Evolutionary conservation across 1,140 invertebrate species (phyloP).

Genomic region (Rhopalosiphum maidis): DNA sequence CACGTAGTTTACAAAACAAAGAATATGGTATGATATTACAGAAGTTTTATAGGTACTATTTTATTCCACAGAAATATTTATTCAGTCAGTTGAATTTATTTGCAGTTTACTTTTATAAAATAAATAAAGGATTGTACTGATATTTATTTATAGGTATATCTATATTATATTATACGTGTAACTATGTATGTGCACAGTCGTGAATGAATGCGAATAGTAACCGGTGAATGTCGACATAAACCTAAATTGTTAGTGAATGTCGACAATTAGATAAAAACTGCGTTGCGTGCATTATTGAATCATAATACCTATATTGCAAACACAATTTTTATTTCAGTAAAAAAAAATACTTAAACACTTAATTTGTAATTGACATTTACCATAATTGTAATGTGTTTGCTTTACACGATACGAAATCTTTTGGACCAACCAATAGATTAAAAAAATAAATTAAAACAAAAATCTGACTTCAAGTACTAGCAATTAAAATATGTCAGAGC

Average conservation of each 20-base stretch:
- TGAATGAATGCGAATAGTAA: background rate
- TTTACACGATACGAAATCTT: background rate
- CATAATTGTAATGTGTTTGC: background rate
- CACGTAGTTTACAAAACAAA: background rate
- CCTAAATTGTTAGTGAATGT: background rate
- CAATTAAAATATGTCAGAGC: too few species aligned
- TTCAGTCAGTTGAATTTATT: background rate
- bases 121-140: conserved; percentile 4
- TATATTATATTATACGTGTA: background rate
- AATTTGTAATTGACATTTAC: background rate
- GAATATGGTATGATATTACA: background rate
- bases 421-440: background rate
- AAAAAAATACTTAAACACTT: background rate
- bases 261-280: background rate
- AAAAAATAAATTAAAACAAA: too few species aligned
- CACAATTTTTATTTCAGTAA: background rate
- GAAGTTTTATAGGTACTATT: background rate
- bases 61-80: background rate
- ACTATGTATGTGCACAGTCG: background rate
- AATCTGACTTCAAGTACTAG: too few species aligned
- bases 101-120: background rate
- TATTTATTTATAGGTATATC: background rate
- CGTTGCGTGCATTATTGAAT: background rate
- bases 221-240: background rate
- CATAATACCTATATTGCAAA: background rate